Conservation (phyloP, 2,113 vertebrate genomes). For the Uropsilus gracilis region DNA sequence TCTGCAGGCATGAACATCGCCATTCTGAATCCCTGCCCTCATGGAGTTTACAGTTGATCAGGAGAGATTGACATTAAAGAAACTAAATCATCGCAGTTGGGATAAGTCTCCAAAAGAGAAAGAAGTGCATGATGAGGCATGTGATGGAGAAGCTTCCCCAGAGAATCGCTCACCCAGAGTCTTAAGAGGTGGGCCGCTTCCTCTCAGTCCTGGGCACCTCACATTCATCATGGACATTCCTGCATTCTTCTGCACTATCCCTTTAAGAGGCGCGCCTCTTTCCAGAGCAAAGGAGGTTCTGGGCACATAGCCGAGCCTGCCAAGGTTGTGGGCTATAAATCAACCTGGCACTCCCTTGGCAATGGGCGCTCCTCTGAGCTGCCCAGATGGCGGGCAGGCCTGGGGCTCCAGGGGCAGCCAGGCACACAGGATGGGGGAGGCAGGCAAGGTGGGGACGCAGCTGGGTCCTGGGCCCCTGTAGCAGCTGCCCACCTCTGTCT, state of each 20-base stretch:
- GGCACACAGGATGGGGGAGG: background rate
- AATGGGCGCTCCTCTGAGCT: constrained; percentile 71
- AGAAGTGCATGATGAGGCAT: background rate
- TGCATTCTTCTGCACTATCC: background rate
- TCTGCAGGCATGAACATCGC: background rate
- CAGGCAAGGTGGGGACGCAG: constrained; percentile 47
- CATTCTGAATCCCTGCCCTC: background rate
- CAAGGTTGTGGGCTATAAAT: constrained; percentile 76
- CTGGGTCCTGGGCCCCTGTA: background rate
- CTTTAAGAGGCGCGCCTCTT: constrained; percentile 73
- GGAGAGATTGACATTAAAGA: background rate
- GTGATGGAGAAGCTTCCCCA: background rate
- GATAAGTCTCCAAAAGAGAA: background rate
- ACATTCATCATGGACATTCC: background rate
- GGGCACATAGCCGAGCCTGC: constrained; percentile 67
- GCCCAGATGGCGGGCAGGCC: constrained; percentile 79
- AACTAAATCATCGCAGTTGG: background rate
- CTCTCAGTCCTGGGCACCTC: background rate
- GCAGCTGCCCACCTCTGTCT: constrained; percentile 59
- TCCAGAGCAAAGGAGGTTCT: constrained; percentile 57
- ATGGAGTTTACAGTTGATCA: background rate
- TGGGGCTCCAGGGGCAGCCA: constrained; percentile 71
- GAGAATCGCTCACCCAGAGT: background rate
- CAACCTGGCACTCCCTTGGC: constrained; percentile 78
- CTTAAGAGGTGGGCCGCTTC: background rate